Evolutionary conservation across 2,888 invertebrate genomes (phyloP).

Genomic region (Orchesella flavescens): DNA sequence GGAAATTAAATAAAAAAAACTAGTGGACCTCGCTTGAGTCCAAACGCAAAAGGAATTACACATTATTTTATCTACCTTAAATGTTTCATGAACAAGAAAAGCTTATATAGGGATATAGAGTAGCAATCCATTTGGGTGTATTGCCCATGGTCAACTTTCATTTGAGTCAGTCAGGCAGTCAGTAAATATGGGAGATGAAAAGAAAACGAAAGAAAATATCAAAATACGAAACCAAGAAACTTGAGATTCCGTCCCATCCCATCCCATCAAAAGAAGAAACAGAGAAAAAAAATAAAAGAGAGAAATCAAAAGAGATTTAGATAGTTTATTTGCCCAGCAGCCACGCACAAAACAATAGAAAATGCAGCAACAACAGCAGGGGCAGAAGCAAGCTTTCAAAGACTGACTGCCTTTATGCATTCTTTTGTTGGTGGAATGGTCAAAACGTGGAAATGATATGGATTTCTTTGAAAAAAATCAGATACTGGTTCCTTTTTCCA

Average conservation of each 20-base stretch:
- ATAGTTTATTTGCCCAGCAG: conserved; percentile 60
- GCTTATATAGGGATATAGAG: conserved; percentile 31
- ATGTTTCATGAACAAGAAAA: conserved; percentile 43
- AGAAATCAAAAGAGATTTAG: conserved; percentile 45
- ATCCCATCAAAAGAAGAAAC: conserved; percentile 35
- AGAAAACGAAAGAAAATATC: conserved; percentile 41
- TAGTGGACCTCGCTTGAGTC: background rate
- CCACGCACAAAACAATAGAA: conserved; percentile 31
- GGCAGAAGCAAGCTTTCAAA: conserved; percentile 20
- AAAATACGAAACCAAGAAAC: conserved; percentile 49
- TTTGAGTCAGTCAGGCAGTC: conserved; percentile 53
- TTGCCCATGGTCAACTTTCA: conserved; percentile 62
- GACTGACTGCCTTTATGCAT: conserved; percentile 19
- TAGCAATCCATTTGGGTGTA: conserved; percentile 41
- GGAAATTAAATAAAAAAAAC: conserved; percentile 22
- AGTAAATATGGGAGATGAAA: conserved; percentile 50
- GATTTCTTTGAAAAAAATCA: conserved; percentile 56
- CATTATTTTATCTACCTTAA: background rate
- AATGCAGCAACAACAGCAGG: conserved; percentile 28
- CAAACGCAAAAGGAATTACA: background rate
- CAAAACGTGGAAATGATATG: conserved; percentile 63
- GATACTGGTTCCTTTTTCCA: conserved; percentile 33
- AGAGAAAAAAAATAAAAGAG: conserved; percentile 11
- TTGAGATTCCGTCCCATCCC: conserved; percentile 60
- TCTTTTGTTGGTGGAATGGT: conserved; percentile 56